Evolutionary conservation across 2,113 vertebrate species (phyloP), one percentile per base, ranked within the genome.

Genomic region (Onychorhynchus coronatus): DNA sequence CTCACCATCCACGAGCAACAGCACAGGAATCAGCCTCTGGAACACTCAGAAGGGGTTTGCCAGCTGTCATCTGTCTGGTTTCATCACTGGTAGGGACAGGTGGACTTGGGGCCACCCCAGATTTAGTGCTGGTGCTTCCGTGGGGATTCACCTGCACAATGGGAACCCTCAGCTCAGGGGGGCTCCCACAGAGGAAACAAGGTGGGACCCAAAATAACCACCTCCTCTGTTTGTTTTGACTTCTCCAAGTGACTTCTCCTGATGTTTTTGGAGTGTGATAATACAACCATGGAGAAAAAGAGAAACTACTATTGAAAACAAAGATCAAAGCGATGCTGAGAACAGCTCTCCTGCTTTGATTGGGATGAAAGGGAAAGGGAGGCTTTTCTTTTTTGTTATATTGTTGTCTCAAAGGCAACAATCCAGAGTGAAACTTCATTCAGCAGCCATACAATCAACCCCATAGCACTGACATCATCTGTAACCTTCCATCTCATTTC

Each of bases 311-410:
- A 11, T n/a, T 79, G 88, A 9, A 94, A 90, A 83, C 62, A 91
- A 62, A 91, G 71, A 91, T 94, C 11, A 94, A 96, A 96, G 88
- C 81, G 58, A 7, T 12, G n/a, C 52, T 77, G 47, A 75, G 62
- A 67, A 27, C 24, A 41, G 44, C 82, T 52, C n/a, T 91, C 53
- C 82, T 85, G 72, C 90, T 95, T 93, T 91, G 71, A 85, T 93
- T 65, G 31, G 28, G 82, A 85, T 91, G 78, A 93, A 91, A 95
- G 94, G 62, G 35, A 91, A 87, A 65, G 14, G 50, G 25, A 84
- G n/a, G 2, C 3, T 61, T 65, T 16, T 74, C 52, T 59, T 16
- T 61, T 41, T 63, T 72, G 44, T 62, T 66, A 41, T 49, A 4
- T 20, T 68, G 44, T 70, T 90, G 49, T 65, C 82, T 90, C 62